Base-by-base conservation (phyloP, 1,140 invertebrate genomes). In the Fragariocoptes setiger region DNA sequence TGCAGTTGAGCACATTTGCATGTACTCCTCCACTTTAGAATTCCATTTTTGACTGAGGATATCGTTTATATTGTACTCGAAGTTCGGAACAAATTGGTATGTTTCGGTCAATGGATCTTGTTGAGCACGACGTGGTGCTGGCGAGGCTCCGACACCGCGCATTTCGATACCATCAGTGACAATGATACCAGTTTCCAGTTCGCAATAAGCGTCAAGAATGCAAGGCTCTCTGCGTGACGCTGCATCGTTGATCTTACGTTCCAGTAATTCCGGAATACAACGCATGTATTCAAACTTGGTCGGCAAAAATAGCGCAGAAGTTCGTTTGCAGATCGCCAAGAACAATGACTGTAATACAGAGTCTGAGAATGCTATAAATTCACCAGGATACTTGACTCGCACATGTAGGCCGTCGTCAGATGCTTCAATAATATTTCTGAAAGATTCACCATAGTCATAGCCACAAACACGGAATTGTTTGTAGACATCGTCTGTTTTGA, bases 391-490 rank as follows among this genome's bases (percentile, higher is more conserved):
- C 40, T 48, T 37, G 16, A 47, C 31, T 39, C 5, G 22, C 15
- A 38, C 43, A 12, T 17, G 13, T 8, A 45, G 12, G 15, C 41
- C 44, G 42, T 36, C 31, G 14, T 8, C 2, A 15, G 14, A 21
- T 2, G 40, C 62, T 13, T 62, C 51, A 2, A 62, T 54, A 44
- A 86, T 71, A 19, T 76, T 83, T 48, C 73, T 69, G 65, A 94
- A 97, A 12, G 73, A 61, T 38, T 76, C 76, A 5, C 62, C 61
- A 55, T 95, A 97, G 53, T 92, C 79, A 54, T 95, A 95, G 4
- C 86, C 88, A 45, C 85, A 63, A 0, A 94, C 63, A 45, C 78
- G 60, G 13, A 95, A 60, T 55, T 90, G 82, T 54, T 90, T 90
- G 62, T 97, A 97, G 14, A 88, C 62, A 53, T 95, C 86, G 16